phyloP scores from a whole-genome alignment of 2,888 invertebrate genomes.

The Ectemnius lituratus region DNA sequence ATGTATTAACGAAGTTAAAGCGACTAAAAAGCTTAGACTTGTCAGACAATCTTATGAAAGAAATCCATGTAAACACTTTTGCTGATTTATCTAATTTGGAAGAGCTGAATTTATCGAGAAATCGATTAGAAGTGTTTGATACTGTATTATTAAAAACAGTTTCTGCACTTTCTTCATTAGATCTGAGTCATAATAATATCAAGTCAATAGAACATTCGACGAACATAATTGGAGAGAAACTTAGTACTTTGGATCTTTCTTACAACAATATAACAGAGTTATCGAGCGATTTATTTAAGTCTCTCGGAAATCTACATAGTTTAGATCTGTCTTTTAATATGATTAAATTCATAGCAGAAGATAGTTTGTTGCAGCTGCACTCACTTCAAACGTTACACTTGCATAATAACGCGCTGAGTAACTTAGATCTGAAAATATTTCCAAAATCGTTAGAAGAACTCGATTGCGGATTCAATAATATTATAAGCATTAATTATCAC shows the following conservation, averaged over 20 bases:
- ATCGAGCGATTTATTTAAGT: constrained; percentile 76
- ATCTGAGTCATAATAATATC: constrained; percentile 79
- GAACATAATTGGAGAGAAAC: constrained; percentile 64
- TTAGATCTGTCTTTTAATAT: constrained; percentile 69
- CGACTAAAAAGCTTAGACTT: constrained; percentile 79
- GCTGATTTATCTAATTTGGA: constrained; percentile 68
- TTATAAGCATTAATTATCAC: constrained; percentile 50
- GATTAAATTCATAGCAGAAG: constrained; percentile 50
- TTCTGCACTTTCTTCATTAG: constrained; percentile 77
- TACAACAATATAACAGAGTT: constrained; percentile 76
- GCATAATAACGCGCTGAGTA: constrained; percentile 63
- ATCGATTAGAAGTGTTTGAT: constrained; percentile 77
- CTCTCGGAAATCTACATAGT: constrained; percentile 77
- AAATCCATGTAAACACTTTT: constrained; percentile 78
- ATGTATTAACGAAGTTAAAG: constrained; percentile 78
- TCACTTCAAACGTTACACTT: constrained; percentile 55
- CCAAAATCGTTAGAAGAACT: constrained; percentile 60
- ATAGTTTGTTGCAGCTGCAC: constrained; percentile 42
- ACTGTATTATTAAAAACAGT: constrained; percentile 77
- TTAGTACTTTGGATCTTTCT: constrained; percentile 67
- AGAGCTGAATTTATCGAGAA: constrained; percentile 79
- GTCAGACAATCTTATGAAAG: constrained; percentile 79
- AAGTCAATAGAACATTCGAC: constrained; percentile 69
- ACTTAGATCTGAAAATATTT: constrained; percentile 55
- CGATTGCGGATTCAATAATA: constrained; percentile 60